Evolutionary conservation across 2,888 invertebrate species (phyloP).

Genomic region (Andricus curvator): DNA sequence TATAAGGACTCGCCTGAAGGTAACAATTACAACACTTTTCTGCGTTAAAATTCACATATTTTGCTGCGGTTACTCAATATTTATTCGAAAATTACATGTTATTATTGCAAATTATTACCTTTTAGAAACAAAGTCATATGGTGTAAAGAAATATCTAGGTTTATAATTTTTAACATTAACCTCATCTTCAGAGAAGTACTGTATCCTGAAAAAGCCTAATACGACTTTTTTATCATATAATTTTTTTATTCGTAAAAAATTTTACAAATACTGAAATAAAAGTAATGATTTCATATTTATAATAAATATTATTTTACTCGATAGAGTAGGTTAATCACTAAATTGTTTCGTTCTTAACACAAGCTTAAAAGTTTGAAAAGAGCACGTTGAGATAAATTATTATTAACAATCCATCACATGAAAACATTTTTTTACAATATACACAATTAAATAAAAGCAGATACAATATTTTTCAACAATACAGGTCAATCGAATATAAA

Average conservation of each 20-base stretch:
- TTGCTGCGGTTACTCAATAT: neutral
- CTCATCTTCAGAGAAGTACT: too few species aligned
- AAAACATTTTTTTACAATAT: neutral
- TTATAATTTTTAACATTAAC: neutral
- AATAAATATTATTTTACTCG: too few species aligned
- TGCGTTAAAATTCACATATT: neutral
- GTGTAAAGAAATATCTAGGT: neutral
- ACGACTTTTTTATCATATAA: neutral
- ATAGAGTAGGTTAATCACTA: too few species aligned
- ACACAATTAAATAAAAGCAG: neutral
- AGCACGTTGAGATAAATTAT: too few species aligned
- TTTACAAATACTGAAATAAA: too few species aligned
- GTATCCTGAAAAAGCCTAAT: neutral
- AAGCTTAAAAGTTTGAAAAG: too few species aligned
- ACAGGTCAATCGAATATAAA: neutral
- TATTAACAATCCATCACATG: neutral
- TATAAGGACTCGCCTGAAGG: neutral
- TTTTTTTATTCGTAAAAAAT: neutral
- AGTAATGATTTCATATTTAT: too few species aligned
- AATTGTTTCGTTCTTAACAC: too few species aligned
- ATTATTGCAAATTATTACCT: neutral
- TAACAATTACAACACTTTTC: conserved; percentile 1
- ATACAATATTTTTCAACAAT: neutral
- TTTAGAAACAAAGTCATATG: neutral
- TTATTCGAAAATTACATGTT: neutral